These are phyloP conservation scores for Spilogale gracilis DNA, from an alignment of 2,113 vertebrate species.

Conservation along the genomic window DNA sequence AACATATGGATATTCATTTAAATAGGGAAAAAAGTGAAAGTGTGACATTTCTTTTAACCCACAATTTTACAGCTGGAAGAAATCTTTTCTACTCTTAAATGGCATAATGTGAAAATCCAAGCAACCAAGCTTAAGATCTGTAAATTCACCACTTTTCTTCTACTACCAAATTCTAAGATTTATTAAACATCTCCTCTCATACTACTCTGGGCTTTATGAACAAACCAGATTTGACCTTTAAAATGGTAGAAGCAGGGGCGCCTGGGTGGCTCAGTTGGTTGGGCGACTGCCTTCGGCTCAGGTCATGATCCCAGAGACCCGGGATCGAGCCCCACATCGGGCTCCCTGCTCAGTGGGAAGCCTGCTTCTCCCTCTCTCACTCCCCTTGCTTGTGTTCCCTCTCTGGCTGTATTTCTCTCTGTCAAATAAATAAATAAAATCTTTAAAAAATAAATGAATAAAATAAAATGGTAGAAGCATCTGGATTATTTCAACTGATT, in stretches of 20 bases:
- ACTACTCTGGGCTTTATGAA: constrained; percentile 64
- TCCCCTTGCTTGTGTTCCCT: too few relatives aligned
- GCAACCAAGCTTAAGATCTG: constrained; percentile 56
- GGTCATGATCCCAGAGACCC: too few relatives aligned
- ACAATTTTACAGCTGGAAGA: constrained; percentile 82
- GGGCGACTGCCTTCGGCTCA: too few relatives aligned
- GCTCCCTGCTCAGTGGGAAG: too few relatives aligned
- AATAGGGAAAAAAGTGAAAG: constrained; percentile 68
- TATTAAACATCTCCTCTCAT: constrained; percentile 78
- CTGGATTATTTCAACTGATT: constrained; percentile 77
- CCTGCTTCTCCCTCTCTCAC: too few relatives aligned
- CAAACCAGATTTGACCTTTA: constrained; percentile 78
- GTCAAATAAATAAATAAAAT: too few relatives aligned
- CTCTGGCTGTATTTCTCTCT: too few relatives aligned
- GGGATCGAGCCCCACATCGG: too few relatives aligned
- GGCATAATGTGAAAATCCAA: constrained; percentile 78
- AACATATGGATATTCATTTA: constrained; percentile 83
- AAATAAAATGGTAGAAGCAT: constrained; percentile 69
- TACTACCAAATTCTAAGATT: constrained; percentile 78
- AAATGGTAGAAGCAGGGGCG: constrained; percentile 58
- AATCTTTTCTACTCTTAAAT: constrained; percentile 76
- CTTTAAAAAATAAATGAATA: too few relatives aligned
- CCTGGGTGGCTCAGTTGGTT: too few relatives aligned
- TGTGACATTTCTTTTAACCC: constrained; percentile 81
- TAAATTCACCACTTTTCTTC: constrained; percentile 77